Base-by-base conservation (phyloP, 2,888 invertebrate species). In the Chloroclystis v-ata region DNA sequence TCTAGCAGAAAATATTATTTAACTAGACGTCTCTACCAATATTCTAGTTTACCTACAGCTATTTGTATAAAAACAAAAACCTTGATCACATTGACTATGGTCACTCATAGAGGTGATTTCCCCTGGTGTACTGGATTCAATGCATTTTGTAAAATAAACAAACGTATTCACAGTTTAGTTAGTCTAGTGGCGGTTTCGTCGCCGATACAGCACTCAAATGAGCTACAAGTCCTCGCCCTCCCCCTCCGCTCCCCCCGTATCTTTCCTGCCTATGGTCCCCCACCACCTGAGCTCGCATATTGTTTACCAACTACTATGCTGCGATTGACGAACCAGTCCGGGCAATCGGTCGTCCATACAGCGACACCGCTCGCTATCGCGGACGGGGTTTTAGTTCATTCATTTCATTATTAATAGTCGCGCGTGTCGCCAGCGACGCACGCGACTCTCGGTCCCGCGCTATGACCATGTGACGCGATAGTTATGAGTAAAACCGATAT, bases 151-250 rank as follows among this genome's bases (percentile, higher is more conserved):
- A 16, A 20, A 24, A n/a, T 1, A 33, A 35, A 20, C 33, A 60
- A 93, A 95, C 65, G 96, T 95, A 61, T 94, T 95, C 60, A 95
- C 95, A 66, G n/a, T n/a, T n/a, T n/a, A n/a, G n/a, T n/a, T n/a
- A n/a, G n/a, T n/a, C n/a, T n/a, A n/a, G 93, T 81, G 94, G 93
- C 57, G 59, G 62, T 69, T 64, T 72, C 65, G 84, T 65, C 85
- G 91, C 92, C 67, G 90, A 92, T 14, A 11, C 63, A 94, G 94
- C 54, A 95, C 96, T 72, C 90, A 95, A 75, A 80, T 75, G 82
- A 95, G 94, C 95, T 30, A 29, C 14, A 33, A 7, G 11, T 33
- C 20, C 43, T 37, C 49, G n/a, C 28, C 37, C 51, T 45, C 54
- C 44, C 44, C 39, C 35, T 28, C 33, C 28, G 24, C 26, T 42